phyloP scores from a whole-genome alignment of 2,888 invertebrate species.

The Mylabris sibirica region DNA sequence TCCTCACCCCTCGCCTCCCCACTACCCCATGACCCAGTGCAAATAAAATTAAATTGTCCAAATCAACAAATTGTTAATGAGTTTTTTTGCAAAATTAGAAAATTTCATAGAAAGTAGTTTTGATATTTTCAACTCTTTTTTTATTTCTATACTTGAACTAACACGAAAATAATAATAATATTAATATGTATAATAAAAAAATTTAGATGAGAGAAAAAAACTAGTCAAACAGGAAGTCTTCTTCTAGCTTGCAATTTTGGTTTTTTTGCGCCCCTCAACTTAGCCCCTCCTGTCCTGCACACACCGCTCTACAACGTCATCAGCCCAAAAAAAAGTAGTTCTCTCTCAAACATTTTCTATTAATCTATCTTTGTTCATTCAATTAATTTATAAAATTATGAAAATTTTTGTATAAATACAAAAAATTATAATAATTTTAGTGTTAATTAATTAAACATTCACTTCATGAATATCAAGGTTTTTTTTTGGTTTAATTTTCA shows the following conservation, averaged over 20 bases:
- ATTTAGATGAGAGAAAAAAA: slow-evolving; percentile 26
- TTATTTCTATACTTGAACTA: slow-evolving; percentile 28
- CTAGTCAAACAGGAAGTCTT: slow-evolving; percentile 48
- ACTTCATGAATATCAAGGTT: slow-evolving; percentile 3
- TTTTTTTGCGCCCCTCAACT: not conserved
- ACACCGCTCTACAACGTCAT: too few relatives aligned
- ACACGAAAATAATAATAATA: not conserved
- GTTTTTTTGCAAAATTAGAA: not conserved
- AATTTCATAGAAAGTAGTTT: slow-evolving; percentile 37
- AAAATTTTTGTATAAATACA: too few relatives aligned
- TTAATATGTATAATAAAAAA: not conserved
- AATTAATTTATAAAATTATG: not conserved
- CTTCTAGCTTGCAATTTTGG: slow-evolving; percentile 42
- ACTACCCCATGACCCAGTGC: not conserved
- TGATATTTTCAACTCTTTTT: slow-evolving; percentile 37
- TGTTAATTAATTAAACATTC: not conserved
- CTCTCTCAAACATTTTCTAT: too few relatives aligned
- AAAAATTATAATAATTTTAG: not conserved
- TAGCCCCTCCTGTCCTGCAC: too few relatives aligned
- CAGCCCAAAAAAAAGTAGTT: too few relatives aligned
- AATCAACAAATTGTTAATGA: not conserved
- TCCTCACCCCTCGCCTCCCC: not conserved
- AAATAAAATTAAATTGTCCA: not conserved
- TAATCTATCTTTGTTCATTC: not conserved
- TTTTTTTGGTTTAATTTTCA: not conserved